Conservation (phyloP, 2,113 vertebrate genomes). For the Neodontobutis hainanensis region DNA sequence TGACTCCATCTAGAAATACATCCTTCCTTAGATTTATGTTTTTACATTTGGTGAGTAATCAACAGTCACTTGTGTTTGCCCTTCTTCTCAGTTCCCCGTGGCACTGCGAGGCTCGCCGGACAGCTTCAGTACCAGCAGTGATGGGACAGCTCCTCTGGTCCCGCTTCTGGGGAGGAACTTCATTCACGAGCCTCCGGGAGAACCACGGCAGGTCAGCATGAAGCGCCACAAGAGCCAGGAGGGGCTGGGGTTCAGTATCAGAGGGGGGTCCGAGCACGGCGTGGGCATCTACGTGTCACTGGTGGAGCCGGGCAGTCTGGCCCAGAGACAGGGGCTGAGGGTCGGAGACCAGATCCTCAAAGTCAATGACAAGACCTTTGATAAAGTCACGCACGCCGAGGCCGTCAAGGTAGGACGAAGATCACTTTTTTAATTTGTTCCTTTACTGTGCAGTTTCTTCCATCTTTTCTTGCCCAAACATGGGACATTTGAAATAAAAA, state of each 20-base stretch:
- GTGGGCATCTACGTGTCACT: conserved; percentile 97
- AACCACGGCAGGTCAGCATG: conserved; percentile 87
- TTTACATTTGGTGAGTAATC: too few relatives aligned
- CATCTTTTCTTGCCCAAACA: too few relatives aligned
- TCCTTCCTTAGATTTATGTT: too few relatives aligned
- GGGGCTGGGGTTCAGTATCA: conserved; percentile 96
- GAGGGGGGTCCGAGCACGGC: conserved; percentile 94
- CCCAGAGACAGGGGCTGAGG: conserved; percentile 90
- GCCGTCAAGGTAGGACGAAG: conserved; percentile 88
- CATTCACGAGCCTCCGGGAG: conserved; percentile 77
- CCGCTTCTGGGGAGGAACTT: conserved; percentile 77
- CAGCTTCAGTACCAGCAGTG: conserved; percentile 79
- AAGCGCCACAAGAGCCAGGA: conserved; percentile 91
- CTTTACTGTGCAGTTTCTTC: background rate
- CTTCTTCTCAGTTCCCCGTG: conserved; percentile 56
- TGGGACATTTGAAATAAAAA: too few relatives aligned
- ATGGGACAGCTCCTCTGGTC: conserved; percentile 77
- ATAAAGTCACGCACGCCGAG: conserved; percentile 90
- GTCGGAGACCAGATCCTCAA: conserved; percentile 96
- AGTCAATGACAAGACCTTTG: conserved; percentile 92
- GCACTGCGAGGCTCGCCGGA: conserved; percentile 72
- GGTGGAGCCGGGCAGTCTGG: conserved; percentile 94
- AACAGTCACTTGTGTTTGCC: background rate
- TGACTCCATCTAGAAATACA: too few relatives aligned
- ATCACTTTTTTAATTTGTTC: background rate